Conservation (phyloP, 2,797 vertebrate species). For the Pangasius macronema region DNA sequence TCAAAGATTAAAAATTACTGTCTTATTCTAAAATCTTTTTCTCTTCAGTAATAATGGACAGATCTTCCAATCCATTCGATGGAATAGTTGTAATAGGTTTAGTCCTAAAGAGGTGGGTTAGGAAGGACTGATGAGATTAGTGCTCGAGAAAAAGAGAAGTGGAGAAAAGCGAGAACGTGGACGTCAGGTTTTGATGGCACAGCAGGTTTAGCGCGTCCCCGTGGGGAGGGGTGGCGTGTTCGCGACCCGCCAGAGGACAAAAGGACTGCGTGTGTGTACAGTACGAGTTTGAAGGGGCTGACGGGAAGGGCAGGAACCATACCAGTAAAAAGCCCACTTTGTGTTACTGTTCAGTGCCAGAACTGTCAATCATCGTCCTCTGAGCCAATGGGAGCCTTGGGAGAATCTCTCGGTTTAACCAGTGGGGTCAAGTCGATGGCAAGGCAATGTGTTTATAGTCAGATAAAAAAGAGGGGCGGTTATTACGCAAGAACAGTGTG, state of each 20-base stretch:
- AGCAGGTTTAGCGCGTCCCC: conserved; percentile 73
- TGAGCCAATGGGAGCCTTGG: conserved; percentile 61
- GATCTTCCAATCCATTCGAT: conserved; percentile 67
- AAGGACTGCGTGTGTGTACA: conserved; percentile 65
- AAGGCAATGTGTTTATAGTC: conserved; percentile 50
- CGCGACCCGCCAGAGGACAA: conserved; percentile 74
- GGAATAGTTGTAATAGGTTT: conserved; percentile 70
- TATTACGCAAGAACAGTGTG: conserved; percentile 17
- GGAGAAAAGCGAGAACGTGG: conserved; percentile 32
- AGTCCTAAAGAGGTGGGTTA: conserved; percentile 63
- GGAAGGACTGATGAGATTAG: conserved; percentile 77
- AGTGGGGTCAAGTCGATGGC: conserved; percentile 68
- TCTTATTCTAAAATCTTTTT: conserved; percentile 16
- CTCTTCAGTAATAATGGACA: conserved; percentile 33
- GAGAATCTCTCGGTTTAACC: conserved; percentile 57
- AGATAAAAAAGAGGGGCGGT: not conserved
- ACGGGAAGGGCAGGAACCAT: conserved; percentile 39
- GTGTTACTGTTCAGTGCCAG: conserved; percentile 69
- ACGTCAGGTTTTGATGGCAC: conserved; percentile 77
- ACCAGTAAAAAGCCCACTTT: conserved; percentile 61
- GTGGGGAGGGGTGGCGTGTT: conserved; percentile 65
- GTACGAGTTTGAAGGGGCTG: conserved; percentile 56
- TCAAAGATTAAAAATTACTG: conserved; percentile 63
- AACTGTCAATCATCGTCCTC: conserved; percentile 64
- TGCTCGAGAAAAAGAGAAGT: conserved; percentile 13